A percentile compares a stretch with the other conserved stretches of the same genome.
phyloP scores from a whole-genome alignment of 2,113 vertebrate species.

The Nycticryphes semicollaris region DNA sequence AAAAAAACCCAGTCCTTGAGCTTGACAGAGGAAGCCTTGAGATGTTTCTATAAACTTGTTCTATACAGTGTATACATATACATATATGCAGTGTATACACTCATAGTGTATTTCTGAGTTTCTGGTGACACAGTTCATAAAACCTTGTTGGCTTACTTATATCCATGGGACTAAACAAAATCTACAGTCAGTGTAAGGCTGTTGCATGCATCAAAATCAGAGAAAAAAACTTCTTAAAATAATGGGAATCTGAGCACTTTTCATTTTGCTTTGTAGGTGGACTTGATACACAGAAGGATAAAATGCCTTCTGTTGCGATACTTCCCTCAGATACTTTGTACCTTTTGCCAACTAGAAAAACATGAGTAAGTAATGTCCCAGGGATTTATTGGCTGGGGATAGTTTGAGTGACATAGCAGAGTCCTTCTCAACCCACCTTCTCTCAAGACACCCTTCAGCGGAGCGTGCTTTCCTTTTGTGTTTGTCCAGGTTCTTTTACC shows the following conservation, averaged over 20 bases:
- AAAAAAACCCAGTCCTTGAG: not conserved
- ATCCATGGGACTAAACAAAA: not conserved
- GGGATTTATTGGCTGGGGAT: not conserved
- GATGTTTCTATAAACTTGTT: not conserved
- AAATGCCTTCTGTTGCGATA: not conserved
- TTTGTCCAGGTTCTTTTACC: constrained; percentile 4
- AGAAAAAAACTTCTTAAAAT: constrained; percentile 1
- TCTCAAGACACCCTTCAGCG: not conserved
- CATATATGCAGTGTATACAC: no score
- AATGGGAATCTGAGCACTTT: not conserved
- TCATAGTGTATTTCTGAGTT: not conserved
- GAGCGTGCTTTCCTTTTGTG: constrained; percentile 9
- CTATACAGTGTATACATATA: not conserved
- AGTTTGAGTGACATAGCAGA: not conserved
- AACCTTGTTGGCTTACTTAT: not conserved
- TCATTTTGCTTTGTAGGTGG: not conserved
- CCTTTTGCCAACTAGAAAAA: not conserved
- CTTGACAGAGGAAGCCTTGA: constrained; percentile 1
- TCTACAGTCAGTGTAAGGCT: not conserved
- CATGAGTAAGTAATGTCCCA: not conserved
- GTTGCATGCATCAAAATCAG: not conserved
- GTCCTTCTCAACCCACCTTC: not conserved
- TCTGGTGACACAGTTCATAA: not conserved
- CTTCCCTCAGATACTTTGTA: not conserved
- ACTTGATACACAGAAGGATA: not conserved